phyloP scores from a whole-genome alignment of 2,113 vertebrate genomes.

The Barbus barbus region DNA sequence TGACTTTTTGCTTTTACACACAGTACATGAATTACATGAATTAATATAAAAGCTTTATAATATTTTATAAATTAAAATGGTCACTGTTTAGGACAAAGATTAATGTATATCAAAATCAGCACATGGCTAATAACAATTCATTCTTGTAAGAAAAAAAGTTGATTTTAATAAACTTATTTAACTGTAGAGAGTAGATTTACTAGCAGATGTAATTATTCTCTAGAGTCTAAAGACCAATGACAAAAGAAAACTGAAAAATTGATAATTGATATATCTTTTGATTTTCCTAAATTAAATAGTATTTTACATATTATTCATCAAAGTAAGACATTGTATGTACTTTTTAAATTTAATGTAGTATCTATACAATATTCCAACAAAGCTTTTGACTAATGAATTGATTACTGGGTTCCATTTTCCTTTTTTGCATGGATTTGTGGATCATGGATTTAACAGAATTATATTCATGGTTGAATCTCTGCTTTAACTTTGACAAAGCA shows the following conservation, averaged over 20 bases:
- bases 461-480: not conserved
- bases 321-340: not conserved
- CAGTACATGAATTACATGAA: too few species aligned
- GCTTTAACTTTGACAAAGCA: not conserved
- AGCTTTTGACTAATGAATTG: not conserved
- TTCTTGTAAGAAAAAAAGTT: too few species aligned
- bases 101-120: not conserved
- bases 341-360: not conserved
- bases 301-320: not conserved
- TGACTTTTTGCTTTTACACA: not conserved
- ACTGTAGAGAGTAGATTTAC: too few species aligned
- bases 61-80: too few species aligned
- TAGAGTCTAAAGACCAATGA: not conserved
- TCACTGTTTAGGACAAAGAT: not conserved
- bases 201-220: not conserved
- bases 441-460: not conserved
- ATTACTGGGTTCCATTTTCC: not conserved
- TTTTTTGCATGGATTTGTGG: not conserved
- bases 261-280: not conserved
- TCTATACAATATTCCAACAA: not conserved
- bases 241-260: not conserved
- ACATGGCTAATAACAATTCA: too few species aligned
- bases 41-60: too few species aligned
- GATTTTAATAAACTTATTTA: too few species aligned
- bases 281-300: not conserved